A percentile compares a stretch with the other conserved stretches of the same genome.
phyloP scores from a whole-genome alignment of 2,113 vertebrate species.

The Nibea coibor region DNA sequence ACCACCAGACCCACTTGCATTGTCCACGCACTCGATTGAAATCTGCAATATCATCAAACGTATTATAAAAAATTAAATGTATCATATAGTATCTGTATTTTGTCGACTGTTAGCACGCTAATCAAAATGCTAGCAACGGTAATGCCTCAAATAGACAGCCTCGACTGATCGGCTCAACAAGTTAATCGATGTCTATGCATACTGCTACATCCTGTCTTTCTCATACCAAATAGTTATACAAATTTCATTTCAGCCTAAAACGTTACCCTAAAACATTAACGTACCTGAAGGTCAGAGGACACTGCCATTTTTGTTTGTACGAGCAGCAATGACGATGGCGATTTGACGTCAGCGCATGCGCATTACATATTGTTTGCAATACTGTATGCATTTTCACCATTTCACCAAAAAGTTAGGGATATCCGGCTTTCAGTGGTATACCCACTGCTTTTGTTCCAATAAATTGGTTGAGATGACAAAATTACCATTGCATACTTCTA shows the following conservation, averaged over 20 bases:
- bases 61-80: background rate
- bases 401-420: no score
- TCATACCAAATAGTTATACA: background rate
- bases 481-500: no score
- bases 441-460: no score
- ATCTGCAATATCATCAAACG: constrained; percentile 15
- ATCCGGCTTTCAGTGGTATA: no score
- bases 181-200: background rate
- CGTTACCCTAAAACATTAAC: background rate
- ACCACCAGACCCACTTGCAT: background rate
- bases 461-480: no score
- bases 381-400: background rate
- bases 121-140: constrained; percentile 14
- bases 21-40: constrained; percentile 11
- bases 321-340: no score
- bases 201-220: background rate
- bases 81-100: background rate
- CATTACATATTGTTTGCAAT: background rate
- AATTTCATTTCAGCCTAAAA: background rate
- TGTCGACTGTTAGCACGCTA: background rate
- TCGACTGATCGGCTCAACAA: background rate
- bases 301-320: background rate
- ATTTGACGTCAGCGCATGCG: background rate
- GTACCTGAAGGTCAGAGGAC: background rate
- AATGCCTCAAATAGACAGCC: background rate